Conservation (phyloP, 1,140 invertebrate genomes). For the Drosophila hydei region DNA sequence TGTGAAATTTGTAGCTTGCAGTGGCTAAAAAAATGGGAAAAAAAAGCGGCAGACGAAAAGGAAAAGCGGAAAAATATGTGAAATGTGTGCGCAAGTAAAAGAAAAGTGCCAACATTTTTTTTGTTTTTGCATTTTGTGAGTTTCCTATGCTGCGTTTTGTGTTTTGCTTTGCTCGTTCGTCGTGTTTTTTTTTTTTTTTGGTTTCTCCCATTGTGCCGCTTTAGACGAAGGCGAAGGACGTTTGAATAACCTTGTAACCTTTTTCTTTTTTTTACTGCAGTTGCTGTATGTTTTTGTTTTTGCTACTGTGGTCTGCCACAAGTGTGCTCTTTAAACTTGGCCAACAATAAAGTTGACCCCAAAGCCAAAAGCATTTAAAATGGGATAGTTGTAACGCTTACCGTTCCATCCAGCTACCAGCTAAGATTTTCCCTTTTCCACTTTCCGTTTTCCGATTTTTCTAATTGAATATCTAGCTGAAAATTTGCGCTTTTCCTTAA, state of each 20-base stretch:
- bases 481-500: slow-evolving; percentile 11
- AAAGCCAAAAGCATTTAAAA: slow-evolving; percentile 20
- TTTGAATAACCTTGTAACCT: slow-evolving; percentile 83
- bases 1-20: slow-evolving; percentile 60
- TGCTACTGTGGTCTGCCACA: slow-evolving; percentile 51
- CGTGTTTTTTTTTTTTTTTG: slow-evolving; percentile 39
- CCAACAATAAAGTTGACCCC: slow-evolving; percentile 32
- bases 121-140: slow-evolving; percentile 50
- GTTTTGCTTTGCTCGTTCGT: slow-evolving; percentile 73
- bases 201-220: slow-evolving; percentile 45
- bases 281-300: slow-evolving; percentile 31
- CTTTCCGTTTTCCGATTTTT: background rate
- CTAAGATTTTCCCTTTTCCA: background rate
- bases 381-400: slow-evolving; percentile 16
- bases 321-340: slow-evolving; percentile 69
- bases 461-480: background rate
- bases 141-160: slow-evolving; percentile 64
- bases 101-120: slow-evolving; percentile 76
- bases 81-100: slow-evolving; percentile 73
- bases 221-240: slow-evolving; percentile 80
- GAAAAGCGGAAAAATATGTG: slow-evolving; percentile 60
- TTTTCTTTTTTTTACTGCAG: slow-evolving; percentile 42
- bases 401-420: slow-evolving; percentile 5
- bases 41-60: slow-evolving; percentile 48
- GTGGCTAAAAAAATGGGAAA: slow-evolving; percentile 23